Base-by-base conservation (phyloP, 23 tunicate genomes). In the Trididemnum nubilum region DNA sequence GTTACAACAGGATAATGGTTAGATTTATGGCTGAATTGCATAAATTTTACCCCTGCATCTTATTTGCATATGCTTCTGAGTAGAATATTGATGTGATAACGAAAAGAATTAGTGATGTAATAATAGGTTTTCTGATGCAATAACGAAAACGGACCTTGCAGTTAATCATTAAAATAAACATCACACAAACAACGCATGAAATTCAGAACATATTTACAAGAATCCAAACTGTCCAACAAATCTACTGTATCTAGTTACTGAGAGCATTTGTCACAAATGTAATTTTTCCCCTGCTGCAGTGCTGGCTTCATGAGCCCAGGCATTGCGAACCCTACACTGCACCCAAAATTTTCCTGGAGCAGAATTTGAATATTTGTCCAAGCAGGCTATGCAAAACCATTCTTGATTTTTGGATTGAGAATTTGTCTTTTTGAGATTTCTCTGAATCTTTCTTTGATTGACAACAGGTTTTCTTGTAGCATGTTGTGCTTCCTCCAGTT, bases 341-440 rank as follows among this genome's bases (percentile, higher is more conserved):
- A 73, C 79, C 79, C 79, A 73, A 73, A 73, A 58, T 73, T 73
- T 24, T 27, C 79, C 35, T 73, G 60, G 31, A 44, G 59, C 59
- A 44, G 79, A 73, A 73, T 73, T 73, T 21, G 59, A 39, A 12
- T 73, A 73, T 2, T 18, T 15, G 58, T 73, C 79, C 9, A 2
- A 21, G 79, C 59, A 73, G 18, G 39, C 60, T 36, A 27, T 44
- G 33, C 79, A 73, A 73, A 73, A 39, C 79, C 59, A 36, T 4
- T 73, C 79, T 73, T 38, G 58, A 18, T 73, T 73, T 39, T 38
- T 39, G 29, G 79, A 38, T 25, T 37, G 26, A 27, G 59, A 5
- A 5, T 73, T 44, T 73, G 39, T 9, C 74, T 28, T 33, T 37
- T 5, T 12, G 25, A 63, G 25, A 24, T 9, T 69, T 33, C 38